Percentiles rank a stretch among this genome's conserved stretches.
Evolutionary conservation across 2,888 invertebrate species (phyloP).

Genomic region (Oscheius onirici): DNA sequence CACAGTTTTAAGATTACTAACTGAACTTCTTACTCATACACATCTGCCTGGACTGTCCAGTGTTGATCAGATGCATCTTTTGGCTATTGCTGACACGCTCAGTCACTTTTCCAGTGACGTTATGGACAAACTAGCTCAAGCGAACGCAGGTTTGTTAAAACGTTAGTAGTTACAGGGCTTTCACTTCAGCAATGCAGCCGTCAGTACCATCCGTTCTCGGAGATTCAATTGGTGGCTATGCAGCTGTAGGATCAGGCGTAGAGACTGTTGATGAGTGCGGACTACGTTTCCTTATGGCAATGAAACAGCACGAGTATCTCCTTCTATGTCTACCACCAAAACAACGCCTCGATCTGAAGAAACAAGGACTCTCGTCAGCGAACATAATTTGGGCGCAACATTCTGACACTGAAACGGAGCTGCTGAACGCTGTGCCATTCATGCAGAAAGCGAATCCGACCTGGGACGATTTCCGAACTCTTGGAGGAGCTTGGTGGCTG

Average conservation of each 20-base stretch:
- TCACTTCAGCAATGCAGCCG: slow-evolving; percentile 55
- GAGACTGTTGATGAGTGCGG: slow-evolving; percentile 90
- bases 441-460: slow-evolving; percentile 76
- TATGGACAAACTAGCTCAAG: slow-evolving; percentile 73
- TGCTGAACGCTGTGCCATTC: slow-evolving; percentile 83
- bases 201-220: slow-evolving; percentile 56
- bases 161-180: background rate
- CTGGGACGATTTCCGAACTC: slow-evolving; percentile 89
- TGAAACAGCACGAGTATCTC: slow-evolving; percentile 96
- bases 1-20: slow-evolving; percentile 78
- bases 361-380: slow-evolving; percentile 73
- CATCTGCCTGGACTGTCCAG: slow-evolving; percentile 71
- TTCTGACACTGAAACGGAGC: slow-evolving; percentile 95
- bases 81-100: slow-evolving; percentile 98
- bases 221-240: slow-evolving; percentile 63
- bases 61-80: slow-evolving; percentile 94
- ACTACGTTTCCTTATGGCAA: slow-evolving; percentile 88
- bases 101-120: slow-evolving; percentile 72
- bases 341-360: slow-evolving; percentile 79
- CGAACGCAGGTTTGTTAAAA: slow-evolving; percentile 79
- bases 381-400: slow-evolving; percentile 99
- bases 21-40: slow-evolving; percentile 87
- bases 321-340: slow-evolving; percentile 89
- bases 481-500: slow-evolving; percentile 96
- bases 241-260: slow-evolving; percentile 61